Conservation (phyloP, 2,113 vertebrate genomes). For the Corynorhinus townsendii region DNA sequence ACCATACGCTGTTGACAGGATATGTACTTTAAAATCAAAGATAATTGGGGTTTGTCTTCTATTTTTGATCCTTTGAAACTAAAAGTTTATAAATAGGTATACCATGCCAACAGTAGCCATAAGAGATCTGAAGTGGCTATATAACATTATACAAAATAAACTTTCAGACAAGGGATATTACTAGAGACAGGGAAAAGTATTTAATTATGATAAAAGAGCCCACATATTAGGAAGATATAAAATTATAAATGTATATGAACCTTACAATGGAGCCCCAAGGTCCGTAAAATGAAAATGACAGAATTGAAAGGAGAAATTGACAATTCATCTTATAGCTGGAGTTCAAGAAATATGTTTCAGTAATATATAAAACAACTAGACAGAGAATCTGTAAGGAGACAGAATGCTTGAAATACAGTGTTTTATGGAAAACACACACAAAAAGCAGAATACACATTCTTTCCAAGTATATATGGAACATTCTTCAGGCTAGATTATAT, state of each 20-base stretch:
- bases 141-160: background rate
- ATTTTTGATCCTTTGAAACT: background rate
- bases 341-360: background rate
- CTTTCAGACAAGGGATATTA: background rate
- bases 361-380: background rate
- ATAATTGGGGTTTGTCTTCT: too few species aligned
- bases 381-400: background rate
- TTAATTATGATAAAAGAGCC: background rate
- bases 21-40: background rate
- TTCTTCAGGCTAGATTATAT: background rate
- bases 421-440: background rate
- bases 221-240: background rate
- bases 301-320: background rate
- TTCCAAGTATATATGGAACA: background rate
- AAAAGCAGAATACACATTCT: background rate
- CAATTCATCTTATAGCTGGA: background rate
- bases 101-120: background rate
- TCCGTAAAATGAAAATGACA: background rate
- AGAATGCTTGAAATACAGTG: background rate
- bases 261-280: background rate
- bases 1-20: background rate
- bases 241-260: background rate
- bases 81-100: background rate
- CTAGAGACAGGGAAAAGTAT: background rate
- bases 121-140: background rate